Evolutionary conservation across 2,113 vertebrate genomes (phyloP), one percentile per base, ranked within the genome.

Genomic region (Himantopus leucocephalus): DNA sequence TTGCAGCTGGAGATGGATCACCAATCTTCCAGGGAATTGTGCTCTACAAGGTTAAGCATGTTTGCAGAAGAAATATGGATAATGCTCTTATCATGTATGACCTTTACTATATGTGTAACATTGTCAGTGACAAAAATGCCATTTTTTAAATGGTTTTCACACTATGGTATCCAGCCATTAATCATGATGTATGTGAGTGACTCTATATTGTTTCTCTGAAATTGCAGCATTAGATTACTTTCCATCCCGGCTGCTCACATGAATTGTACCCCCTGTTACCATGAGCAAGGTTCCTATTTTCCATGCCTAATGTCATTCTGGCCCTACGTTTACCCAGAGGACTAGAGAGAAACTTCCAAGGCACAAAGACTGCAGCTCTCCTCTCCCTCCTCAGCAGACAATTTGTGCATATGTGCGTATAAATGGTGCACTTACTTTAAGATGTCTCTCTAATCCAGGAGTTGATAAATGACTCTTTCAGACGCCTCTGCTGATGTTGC

Each of bases 111-210:
- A 73, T 83, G 90, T 95, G 96, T 97, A 97, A 96, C 94, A 56
- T 88, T 85, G 97, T 88, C 97, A 39, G 48, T 95, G 96, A 98
- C 97, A 97, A 97, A 98, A 97, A 96, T 92, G 93, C 91, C 91
- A 85, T 94, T 97, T 97, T 97, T 96, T 76, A 96, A 97, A 95
- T 95, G 92, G 95, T 96, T 97, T 97, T 97, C 97, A 97, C 95
- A 92, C 97, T 73, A 86, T 95, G 96, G 94, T 96, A 94, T 96
- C 96, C 95, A 92, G 93, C 89, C 96, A 88, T 98, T 95, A 97
- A 97, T 98, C 97, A 94, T 47, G 81, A 94, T 90, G 95, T 94
- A 55, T 96, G 95, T 73, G 87, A 96, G 95, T 30, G 77, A 71
- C 92, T 94, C 88, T 90, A 45, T 94, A 96, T 90, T 85, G 97